Evolutionary conservation across 2,113 vertebrate species (phyloP).

Genomic region (Grammomys surdaster): DNA sequence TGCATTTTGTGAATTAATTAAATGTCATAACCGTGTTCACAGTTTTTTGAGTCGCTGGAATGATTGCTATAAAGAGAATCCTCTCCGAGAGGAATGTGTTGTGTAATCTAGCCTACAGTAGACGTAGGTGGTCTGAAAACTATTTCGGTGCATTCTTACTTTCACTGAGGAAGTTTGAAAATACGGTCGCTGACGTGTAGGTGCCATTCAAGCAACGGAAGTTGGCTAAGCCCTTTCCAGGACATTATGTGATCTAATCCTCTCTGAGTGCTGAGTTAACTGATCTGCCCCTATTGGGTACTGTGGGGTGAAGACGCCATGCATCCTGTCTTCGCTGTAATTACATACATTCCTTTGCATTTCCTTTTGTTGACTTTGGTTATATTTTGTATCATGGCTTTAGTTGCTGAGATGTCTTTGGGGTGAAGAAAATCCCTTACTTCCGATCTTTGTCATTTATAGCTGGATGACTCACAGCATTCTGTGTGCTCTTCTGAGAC

Average conservation of each 20-base stretch:
- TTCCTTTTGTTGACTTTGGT: slow-evolving; percentile 81
- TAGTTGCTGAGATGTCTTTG: slow-evolving; percentile 73
- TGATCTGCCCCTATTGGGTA: slow-evolving; percentile 78
- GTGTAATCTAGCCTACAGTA: slow-evolving; percentile 66
- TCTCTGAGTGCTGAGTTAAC: slow-evolving; percentile 58
- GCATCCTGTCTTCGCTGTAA: slow-evolving; percentile 74
- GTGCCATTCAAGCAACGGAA: slow-evolving; percentile 71
- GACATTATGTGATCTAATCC: slow-evolving; percentile 69
- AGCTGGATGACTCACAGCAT: slow-evolving; percentile 76
- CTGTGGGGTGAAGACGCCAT: slow-evolving; percentile 70
- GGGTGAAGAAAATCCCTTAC: slow-evolving; percentile 73
- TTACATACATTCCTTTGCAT: slow-evolving; percentile 74
- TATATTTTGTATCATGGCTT: slow-evolving; percentile 76
- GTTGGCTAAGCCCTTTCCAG: slow-evolving; percentile 64
- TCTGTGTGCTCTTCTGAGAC: slow-evolving; percentile 32
- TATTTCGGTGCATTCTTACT: slow-evolving; percentile 63
- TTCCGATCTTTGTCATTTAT: slow-evolving; percentile 77
- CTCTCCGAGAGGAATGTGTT: slow-evolving; percentile 76
- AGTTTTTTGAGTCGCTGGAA: slow-evolving; percentile 65
- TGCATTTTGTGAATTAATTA: slow-evolving; percentile 76
- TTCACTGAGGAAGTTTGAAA: slow-evolving; percentile 63
- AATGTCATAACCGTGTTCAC: slow-evolving; percentile 59
- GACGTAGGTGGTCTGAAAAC: slow-evolving; percentile 80
- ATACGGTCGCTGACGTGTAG: slow-evolving; percentile 68
- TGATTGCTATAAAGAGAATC: slow-evolving; percentile 63